phyloP scores from a whole-genome alignment of 1,140 invertebrate species.

The Lordiphosa collinella region DNA sequence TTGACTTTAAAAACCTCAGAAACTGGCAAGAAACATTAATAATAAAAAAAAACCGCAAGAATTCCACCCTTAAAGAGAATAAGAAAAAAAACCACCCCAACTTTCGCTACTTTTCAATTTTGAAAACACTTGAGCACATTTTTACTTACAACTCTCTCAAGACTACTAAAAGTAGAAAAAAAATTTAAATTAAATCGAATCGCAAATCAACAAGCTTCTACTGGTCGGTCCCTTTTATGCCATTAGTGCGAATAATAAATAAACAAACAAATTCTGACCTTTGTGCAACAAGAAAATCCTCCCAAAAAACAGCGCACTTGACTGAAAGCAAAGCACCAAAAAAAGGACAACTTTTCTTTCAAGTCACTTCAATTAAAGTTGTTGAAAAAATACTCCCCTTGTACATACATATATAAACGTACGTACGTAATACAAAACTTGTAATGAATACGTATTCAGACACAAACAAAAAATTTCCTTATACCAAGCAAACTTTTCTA shows the following conservation, averaged over 20 bases:
- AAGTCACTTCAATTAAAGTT: slow-evolving; percentile 67
- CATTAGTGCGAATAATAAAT: slow-evolving; percentile 61
- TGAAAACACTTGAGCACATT: slow-evolving; percentile 36
- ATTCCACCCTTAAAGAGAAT: slow-evolving; percentile 17
- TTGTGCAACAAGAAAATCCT: slow-evolving; percentile 30
- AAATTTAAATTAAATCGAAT: slow-evolving; percentile 71
- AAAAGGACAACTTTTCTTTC: slow-evolving; percentile 43
- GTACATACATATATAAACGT: background rate
- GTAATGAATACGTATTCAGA: slow-evolving; percentile 63
- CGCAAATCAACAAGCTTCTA: slow-evolving; percentile 36
- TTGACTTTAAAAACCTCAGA: slow-evolving; percentile 21
- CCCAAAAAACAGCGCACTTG: slow-evolving; percentile 40
- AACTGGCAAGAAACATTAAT: slow-evolving; percentile 46
- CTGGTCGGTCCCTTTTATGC: slow-evolving; percentile 13
- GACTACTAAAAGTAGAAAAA: slow-evolving; percentile 52
- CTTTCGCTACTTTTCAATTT: slow-evolving; percentile 68
- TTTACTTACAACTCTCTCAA: slow-evolving; percentile 62
- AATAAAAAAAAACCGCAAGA: slow-evolving; percentile 39
- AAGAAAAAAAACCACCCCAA: slow-evolving; percentile 29
- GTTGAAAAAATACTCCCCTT: slow-evolving; percentile 3
- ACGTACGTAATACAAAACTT: slow-evolving; percentile 49
- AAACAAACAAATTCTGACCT: slow-evolving; percentile 28
- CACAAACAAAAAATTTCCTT: slow-evolving; percentile 16
- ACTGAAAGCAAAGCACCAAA: slow-evolving; percentile 10
- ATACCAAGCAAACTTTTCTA: slow-evolving; percentile 6